These are phyloP conservation scores for Eupithecia insigniata DNA, from an alignment of 2,888 invertebrate genomes.

Conservation along the genomic window DNA sequence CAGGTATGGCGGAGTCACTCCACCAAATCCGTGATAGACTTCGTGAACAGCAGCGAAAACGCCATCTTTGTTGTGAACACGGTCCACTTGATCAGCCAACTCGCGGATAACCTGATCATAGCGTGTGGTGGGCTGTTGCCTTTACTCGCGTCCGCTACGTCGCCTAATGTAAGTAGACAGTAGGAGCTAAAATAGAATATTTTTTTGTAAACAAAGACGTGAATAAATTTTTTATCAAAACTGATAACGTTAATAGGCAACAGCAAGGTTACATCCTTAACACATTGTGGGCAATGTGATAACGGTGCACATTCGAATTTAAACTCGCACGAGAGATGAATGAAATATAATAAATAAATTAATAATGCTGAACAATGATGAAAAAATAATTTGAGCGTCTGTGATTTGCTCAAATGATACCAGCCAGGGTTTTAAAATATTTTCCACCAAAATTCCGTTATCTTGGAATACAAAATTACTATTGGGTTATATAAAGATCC, in stretches of 20 bases:
- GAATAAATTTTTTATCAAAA: background rate
- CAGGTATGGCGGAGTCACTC: constrained; percentile 94
- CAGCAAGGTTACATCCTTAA: too few relatives aligned
- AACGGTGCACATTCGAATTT: background rate
- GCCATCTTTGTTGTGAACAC: constrained; percentile 99
- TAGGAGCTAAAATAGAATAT: too few relatives aligned
- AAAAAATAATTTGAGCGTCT: too few relatives aligned
- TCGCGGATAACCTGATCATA: constrained; percentile 99
- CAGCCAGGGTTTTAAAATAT: too few relatives aligned
- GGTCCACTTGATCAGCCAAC: constrained; percentile 98
- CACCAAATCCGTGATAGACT: constrained; percentile 98
- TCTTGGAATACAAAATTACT: background rate
- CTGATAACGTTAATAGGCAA: background rate
- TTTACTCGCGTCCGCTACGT: constrained; percentile 98
- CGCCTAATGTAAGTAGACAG: constrained; percentile 93
- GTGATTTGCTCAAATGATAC: too few relatives aligned
- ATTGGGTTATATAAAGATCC: too few relatives aligned
- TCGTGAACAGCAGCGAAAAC: constrained; percentile 99
- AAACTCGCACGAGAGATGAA: too few relatives aligned
- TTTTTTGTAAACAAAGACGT: background rate
- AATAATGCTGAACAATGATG: too few relatives aligned
- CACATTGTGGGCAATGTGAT: too few relatives aligned
- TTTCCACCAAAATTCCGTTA: too few relatives aligned
- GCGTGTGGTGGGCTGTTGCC: constrained; percentile 99
- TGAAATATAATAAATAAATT: too few relatives aligned